These are phyloP conservation scores for Limanda limanda DNA, from an alignment of 2,113 vertebrate species.

Conservation along the genomic window DNA sequence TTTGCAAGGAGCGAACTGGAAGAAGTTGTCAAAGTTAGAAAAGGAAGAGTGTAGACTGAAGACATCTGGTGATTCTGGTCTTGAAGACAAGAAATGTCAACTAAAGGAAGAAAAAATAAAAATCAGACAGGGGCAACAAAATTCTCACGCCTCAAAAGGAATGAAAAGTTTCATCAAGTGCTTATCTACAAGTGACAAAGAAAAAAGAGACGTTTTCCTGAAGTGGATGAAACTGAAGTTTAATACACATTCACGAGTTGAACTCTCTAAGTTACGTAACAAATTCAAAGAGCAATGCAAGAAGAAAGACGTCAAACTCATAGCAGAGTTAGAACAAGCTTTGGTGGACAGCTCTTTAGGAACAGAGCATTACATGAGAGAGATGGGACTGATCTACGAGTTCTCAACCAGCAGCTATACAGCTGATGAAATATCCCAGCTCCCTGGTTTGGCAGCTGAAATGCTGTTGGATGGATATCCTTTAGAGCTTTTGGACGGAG, in stretches of 20 bases:
- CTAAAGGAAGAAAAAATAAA: slow-evolving; percentile 8
- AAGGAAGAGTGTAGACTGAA: slow-evolving; percentile 60
- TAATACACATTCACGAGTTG: slow-evolving; percentile 16
- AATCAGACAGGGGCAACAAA: neutral
- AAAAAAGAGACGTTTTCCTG: neutral
- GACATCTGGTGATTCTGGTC: fast-evolving
- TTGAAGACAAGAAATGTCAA: slow-evolving; percentile 40
- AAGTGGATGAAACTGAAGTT: slow-evolving; percentile 17
- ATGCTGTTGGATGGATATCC: slow-evolving; percentile 73
- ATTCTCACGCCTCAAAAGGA: neutral
- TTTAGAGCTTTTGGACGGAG: slow-evolving; percentile 76
- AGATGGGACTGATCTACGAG: slow-evolving; percentile 74
- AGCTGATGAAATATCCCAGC: neutral
- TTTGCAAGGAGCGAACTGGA: slow-evolving; percentile 63
- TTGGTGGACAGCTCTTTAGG: slow-evolving; percentile 71
- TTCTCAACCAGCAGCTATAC: neutral
- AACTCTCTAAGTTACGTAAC: neutral
- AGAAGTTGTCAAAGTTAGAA: slow-evolving; percentile 56
- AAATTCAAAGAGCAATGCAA: slow-evolving; percentile 6
- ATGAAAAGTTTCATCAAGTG: slow-evolving; percentile 55
- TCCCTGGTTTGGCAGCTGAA: slow-evolving; percentile 65
- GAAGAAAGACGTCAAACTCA: neutral
- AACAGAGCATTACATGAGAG: slow-evolving; percentile 76
- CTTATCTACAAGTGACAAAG: slow-evolving; percentile 25
- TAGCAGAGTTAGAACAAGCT: slow-evolving; percentile 52